These are phyloP conservation scores for Troides aeacus DNA, from an alignment of 2,888 invertebrate species.

Conservation along the genomic window DNA sequence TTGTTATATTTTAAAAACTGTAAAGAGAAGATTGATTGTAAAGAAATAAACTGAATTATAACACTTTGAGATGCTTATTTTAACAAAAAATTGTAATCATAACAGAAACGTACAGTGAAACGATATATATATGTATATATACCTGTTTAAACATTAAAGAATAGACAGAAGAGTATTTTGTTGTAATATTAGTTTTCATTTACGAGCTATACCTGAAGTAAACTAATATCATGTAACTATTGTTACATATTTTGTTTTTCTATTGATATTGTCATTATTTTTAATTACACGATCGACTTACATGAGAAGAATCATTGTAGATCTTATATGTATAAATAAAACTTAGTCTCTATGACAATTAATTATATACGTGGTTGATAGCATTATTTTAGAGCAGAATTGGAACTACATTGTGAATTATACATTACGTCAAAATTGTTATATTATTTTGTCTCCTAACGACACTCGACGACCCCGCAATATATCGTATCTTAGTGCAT, in stretches of 20 bases:
- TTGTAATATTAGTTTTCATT: conserved; percentile 24
- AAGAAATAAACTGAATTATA: neutral
- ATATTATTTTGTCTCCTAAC: conserved; percentile 25
- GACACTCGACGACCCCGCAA: conserved; percentile 6
- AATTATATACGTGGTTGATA: conserved; percentile 39
- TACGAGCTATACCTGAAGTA: conserved; percentile 31
- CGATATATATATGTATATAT: neutral
- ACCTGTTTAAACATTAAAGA: conserved; percentile 9
- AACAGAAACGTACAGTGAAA: neutral
- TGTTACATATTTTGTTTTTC: conserved; percentile 34
- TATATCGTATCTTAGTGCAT: conserved; percentile 3
- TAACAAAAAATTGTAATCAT: neutral
- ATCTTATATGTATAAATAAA: conserved; percentile 44
- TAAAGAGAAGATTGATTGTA: neutral
- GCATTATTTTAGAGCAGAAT: conserved; percentile 40
- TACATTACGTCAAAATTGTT: conserved; percentile 40
- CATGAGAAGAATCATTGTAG: conserved; percentile 38
- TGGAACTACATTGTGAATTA: conserved; percentile 42
- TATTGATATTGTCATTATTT: conserved; percentile 45
- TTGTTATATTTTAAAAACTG: neutral
- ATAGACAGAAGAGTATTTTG: conserved; percentile 9
- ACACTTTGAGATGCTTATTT: neutral
- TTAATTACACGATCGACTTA: conserved; percentile 48
- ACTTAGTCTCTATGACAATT: conserved; percentile 48
- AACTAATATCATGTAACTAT: conserved; percentile 32